Conservation (phyloP, 2,888 invertebrate genomes). For the Idaea straminata region DNA sequence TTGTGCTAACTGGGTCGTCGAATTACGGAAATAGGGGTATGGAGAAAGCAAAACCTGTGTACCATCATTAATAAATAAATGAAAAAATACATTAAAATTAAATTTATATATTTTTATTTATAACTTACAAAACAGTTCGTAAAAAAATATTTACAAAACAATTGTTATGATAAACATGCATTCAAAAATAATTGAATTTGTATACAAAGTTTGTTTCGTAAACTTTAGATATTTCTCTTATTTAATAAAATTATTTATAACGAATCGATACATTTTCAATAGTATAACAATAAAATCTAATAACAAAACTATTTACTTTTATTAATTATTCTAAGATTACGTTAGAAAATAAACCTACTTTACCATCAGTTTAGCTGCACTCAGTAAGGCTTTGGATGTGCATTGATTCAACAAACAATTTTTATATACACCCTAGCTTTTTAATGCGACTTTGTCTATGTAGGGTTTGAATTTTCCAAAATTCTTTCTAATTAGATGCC, state of each 20-base stretch:
- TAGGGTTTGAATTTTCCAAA: too few species aligned
- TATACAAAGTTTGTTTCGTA: background rate
- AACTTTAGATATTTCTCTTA: background rate
- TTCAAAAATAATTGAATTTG: background rate
- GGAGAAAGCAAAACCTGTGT: too few species aligned
- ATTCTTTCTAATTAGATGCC: too few species aligned
- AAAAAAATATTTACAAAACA: background rate
- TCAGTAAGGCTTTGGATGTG: too few species aligned
- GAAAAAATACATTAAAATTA: background rate
- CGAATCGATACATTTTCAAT: background rate
- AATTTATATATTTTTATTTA: background rate
- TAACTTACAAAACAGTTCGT: background rate
- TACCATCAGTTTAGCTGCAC: too few species aligned
- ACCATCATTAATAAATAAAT: background rate
- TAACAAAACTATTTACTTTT: background rate
- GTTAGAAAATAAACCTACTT: too few species aligned
- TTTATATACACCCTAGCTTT: too few species aligned
- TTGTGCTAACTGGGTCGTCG: too few species aligned
- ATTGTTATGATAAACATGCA: background rate
- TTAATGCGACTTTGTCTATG: too few species aligned
- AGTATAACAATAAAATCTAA: background rate
- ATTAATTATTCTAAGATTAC: too few species aligned
- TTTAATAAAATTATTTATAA: background rate
- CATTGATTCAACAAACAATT: too few species aligned
- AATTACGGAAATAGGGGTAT: too few species aligned